Conservation (phyloP, 2,797 vertebrate genomes). For the Sphaeramia orbicularis region DNA sequence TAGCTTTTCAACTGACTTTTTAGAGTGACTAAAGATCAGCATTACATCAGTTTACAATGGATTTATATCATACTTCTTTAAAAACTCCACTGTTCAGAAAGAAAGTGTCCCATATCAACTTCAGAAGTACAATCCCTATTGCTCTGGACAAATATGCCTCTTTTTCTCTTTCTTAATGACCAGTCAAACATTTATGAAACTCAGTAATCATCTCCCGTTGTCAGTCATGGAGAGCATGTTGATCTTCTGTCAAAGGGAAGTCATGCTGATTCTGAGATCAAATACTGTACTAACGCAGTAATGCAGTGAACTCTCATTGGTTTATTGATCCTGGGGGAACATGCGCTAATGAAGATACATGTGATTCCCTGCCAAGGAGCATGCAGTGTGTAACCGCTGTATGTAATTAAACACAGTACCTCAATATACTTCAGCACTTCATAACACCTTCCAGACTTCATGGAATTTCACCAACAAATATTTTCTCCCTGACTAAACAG, state of each 20-base stretch:
- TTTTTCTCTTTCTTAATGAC: slow-evolving; percentile 1
- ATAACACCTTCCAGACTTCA: background rate
- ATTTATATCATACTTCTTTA: too few species aligned
- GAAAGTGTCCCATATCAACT: too few species aligned
- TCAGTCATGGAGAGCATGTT: slow-evolving; percentile 46
- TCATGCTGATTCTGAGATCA: slow-evolving; percentile 18
- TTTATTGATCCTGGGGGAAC: slow-evolving; percentile 57
- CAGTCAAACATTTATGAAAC: slow-evolving; percentile 19
- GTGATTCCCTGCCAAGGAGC: slow-evolving; percentile 8
- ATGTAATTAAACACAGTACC: background rate
- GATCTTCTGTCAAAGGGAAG: slow-evolving; percentile 45
- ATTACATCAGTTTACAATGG: too few species aligned
- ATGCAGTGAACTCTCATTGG: slow-evolving; percentile 30
- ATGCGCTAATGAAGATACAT: slow-evolving; percentile 57
- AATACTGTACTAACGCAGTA: slow-evolving; percentile 23
- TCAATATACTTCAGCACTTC: slow-evolving; percentile 1
- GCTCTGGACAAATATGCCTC: background rate
- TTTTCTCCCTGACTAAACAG: slow-evolving; percentile 15
- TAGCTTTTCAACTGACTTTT: too few species aligned
- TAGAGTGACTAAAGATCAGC: too few species aligned
- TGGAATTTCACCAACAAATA: slow-evolving; percentile 1
- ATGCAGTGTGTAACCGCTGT: background rate
- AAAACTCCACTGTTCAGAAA: too few species aligned
- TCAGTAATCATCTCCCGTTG: slow-evolving; percentile 29
- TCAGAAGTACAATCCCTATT: too few species aligned